phyloP scores from a whole-genome alignment of 2,113 vertebrate genomes.

The Solea solea region DNA sequence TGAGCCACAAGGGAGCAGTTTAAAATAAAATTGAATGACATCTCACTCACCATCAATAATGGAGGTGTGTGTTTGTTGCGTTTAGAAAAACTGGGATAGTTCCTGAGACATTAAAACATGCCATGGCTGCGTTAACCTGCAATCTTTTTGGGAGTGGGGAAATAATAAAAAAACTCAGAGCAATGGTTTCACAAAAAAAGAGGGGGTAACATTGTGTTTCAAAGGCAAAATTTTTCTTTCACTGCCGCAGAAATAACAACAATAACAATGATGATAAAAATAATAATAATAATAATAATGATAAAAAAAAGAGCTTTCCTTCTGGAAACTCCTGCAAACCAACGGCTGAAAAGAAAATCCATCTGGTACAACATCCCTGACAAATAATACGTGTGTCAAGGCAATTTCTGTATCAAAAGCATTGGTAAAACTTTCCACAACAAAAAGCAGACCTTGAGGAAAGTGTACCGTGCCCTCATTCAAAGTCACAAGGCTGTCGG shows the following conservation, averaged over 20 bases:
- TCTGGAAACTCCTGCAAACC: not conserved
- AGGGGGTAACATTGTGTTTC: conserved; percentile 2
- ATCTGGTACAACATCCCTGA: not conserved
- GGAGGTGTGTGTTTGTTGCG: conserved; percentile 15
- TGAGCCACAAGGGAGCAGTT: conserved; percentile 35
- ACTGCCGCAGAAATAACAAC: too few species aligned
- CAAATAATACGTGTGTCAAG: not conserved
- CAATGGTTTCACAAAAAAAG: not conserved
- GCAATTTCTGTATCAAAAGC: not conserved
- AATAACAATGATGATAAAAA: too few species aligned
- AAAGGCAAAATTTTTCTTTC: not conserved
- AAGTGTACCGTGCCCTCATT: not conserved
- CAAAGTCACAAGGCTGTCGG: conserved; percentile 18
- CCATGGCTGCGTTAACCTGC: not conserved
- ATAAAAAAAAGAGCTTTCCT: not conserved
- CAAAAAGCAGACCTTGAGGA: not conserved
- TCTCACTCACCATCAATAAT: conserved; percentile 5
- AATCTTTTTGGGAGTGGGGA: conserved; percentile 9
- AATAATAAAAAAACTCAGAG: not conserved
- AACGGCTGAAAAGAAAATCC: conserved; percentile 9
- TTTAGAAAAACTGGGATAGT: not conserved
- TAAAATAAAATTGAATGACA: not conserved
- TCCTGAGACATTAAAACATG: not conserved
- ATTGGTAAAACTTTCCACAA: not conserved
- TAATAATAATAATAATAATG: too few species aligned